Evolutionary conservation across 2,797 vertebrate species (phyloP).

Genomic region (Lindbergichthys nudifrons): DNA sequence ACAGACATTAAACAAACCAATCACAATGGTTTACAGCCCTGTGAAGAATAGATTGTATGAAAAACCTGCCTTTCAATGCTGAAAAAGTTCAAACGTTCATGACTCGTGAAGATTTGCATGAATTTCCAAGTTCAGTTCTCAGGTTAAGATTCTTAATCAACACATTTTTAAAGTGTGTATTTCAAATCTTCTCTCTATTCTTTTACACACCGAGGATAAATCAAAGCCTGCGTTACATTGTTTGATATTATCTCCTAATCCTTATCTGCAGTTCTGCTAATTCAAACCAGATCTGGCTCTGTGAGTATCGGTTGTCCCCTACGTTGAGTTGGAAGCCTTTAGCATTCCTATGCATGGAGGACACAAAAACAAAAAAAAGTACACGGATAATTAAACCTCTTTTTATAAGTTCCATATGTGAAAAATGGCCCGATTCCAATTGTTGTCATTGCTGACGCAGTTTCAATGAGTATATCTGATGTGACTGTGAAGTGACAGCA

Average conservation of each 20-base stretch:
- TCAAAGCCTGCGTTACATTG: constrained; percentile 40
- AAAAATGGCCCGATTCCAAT: background rate
- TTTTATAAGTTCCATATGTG: constrained; percentile 18
- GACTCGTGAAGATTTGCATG: background rate
- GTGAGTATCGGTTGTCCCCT: constrained; percentile 12
- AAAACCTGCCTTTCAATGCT: background rate
- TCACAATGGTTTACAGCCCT: background rate
- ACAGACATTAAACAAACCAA: constrained; percentile 4
- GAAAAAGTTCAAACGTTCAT: background rate
- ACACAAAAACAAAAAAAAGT: background rate
- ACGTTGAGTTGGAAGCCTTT: constrained; percentile 32
- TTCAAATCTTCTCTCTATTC: constrained; percentile 16
- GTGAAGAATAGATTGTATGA: background rate
- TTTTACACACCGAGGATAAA: constrained; percentile 29
- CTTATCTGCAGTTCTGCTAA: constrained; percentile 19
- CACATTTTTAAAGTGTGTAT: constrained; percentile 17
- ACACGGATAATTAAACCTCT: constrained; percentile 8
- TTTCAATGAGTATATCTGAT: background rate
- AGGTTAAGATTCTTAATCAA: background rate
- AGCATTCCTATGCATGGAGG: background rate
- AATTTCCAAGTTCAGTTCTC: constrained; percentile 9
- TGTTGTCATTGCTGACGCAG: background rate
- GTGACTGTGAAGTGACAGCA: background rate
- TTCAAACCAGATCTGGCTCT: constrained; percentile 31
- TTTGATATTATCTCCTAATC: constrained; percentile 28